Evolutionary conservation across 2,888 invertebrate genomes (phyloP).

Genomic region (Drosophila histrio): DNA sequence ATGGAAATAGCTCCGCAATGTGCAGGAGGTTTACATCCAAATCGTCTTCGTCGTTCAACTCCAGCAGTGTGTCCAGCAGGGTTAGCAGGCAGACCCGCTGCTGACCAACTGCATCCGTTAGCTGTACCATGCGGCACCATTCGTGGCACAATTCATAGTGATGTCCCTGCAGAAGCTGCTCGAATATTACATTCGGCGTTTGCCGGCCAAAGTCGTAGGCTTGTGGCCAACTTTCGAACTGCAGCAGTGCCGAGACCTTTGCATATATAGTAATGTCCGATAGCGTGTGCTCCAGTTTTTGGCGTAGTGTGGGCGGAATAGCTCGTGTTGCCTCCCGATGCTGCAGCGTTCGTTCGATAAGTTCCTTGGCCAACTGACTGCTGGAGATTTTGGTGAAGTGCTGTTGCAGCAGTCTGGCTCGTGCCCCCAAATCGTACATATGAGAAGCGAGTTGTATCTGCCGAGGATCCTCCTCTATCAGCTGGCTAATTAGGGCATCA

Average conservation of each 20-base stretch:
- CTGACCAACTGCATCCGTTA: constrained; percentile 72
- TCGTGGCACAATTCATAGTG: constrained; percentile 87
- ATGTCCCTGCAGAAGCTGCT: constrained; percentile 74
- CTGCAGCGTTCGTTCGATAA: constrained; percentile 84
- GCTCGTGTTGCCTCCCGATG: constrained; percentile 84
- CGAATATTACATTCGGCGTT: constrained; percentile 80
- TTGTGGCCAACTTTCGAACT: constrained; percentile 86
- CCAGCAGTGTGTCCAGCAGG: constrained; percentile 72
- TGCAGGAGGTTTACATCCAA: constrained; percentile 84
- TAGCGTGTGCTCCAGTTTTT: constrained; percentile 86
- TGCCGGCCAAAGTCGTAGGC: constrained; percentile 85
- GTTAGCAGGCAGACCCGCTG: constrained; percentile 81
- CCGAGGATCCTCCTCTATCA: constrained; percentile 72
- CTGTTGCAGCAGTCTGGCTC: constrained; percentile 74
- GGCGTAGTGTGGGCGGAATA: constrained; percentile 76
- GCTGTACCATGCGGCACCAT: constrained; percentile 88
- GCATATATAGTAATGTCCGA: constrained; percentile 88
- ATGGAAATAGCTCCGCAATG: constrained; percentile 87
- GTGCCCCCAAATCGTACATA: constrained; percentile 72
- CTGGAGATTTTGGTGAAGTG: constrained; percentile 82
- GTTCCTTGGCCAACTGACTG: constrained; percentile 77
- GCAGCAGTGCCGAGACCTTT: constrained; percentile 86
- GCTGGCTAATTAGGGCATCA: constrained; percentile 66
- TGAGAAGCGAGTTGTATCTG: constrained; percentile 71
- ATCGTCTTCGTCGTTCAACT: constrained; percentile 67